Evolutionary conservation across 2,888 invertebrate genomes (phyloP).

Genomic region (Pachydiplax longipennis): DNA sequence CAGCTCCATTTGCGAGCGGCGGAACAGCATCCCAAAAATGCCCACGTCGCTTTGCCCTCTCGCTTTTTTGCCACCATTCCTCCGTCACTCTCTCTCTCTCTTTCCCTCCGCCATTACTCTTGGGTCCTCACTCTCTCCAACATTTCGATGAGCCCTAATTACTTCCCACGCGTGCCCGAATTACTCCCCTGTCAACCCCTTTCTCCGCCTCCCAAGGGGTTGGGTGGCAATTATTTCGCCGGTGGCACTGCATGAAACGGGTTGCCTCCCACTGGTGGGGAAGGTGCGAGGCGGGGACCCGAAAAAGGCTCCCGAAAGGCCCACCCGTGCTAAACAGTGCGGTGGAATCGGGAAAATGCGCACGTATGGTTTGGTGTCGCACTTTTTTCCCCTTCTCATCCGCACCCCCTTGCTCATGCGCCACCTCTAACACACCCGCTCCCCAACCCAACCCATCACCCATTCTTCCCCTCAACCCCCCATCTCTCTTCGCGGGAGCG

Average conservation of each 20-base stretch:
- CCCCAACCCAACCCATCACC: background rate
- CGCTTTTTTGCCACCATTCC: background rate
- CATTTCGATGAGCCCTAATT: conserved; percentile 45
- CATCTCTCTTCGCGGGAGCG: background rate
- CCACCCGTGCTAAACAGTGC: conserved; percentile 32
- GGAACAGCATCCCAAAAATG: background rate
- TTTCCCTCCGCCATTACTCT: background rate
- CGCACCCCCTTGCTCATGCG: no score
- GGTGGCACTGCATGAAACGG: conserved; percentile 36
- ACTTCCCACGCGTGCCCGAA: conserved; percentile 41
- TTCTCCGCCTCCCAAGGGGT: background rate
- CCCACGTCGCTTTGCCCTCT: background rate
- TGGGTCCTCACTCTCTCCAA: background rate
- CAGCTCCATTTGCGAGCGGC: background rate
- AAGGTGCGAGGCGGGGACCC: background rate
- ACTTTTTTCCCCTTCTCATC: background rate
- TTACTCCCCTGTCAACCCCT: conserved; percentile 38
- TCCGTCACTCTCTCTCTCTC: background rate
- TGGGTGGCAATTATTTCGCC: conserved; percentile 40
- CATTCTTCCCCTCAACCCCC: background rate
- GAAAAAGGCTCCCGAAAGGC: background rate
- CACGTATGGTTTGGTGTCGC: conserved; percentile 17
- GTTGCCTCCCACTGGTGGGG: background rate
- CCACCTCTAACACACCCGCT: background rate
- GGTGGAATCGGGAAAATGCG: conserved; percentile 22